Evolutionary conservation across 2,113 vertebrate species (phyloP).

Genomic region (Protobothrops mucrosquamatus): DNA sequence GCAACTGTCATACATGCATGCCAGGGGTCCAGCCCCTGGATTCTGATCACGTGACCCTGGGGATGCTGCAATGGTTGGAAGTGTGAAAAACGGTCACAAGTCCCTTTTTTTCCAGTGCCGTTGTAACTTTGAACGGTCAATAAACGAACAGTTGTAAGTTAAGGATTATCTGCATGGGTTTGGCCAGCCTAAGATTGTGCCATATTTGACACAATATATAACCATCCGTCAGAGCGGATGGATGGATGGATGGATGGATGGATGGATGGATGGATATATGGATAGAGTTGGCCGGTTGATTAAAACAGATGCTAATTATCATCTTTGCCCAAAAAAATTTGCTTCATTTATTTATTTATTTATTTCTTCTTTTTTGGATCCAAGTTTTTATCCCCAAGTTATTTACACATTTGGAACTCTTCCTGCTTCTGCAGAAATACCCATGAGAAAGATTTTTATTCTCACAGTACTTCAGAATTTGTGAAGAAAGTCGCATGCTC

Average conservation of each 20-base stretch:
- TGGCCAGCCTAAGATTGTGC: not conserved
- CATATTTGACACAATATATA: too few species aligned
- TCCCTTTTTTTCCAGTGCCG: too few species aligned
- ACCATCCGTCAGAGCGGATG: too few species aligned
- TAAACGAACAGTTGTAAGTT: too few species aligned
- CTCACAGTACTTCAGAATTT: conserved; percentile 20
- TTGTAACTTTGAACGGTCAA: too few species aligned
- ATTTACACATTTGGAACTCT: conserved; percentile 24
- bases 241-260: too few species aligned
- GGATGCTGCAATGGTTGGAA: too few species aligned
- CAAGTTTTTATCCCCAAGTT: conserved; percentile 5
- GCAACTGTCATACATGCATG: too few species aligned
- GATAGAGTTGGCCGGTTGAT: not conserved
- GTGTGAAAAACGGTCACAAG: too few species aligned
- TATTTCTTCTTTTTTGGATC: not conserved
- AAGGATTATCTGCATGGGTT: too few species aligned
- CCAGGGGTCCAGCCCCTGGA: too few species aligned
- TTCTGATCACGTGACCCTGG: too few species aligned
- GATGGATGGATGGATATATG: not conserved
- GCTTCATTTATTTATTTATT: not conserved
- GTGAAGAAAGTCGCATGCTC: conserved; percentile 12
- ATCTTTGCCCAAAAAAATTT: not conserved
- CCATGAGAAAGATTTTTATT: conserved; percentile 21
- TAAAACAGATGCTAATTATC: not conserved
- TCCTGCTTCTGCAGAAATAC: conserved; percentile 16